These are phyloP conservation scores for Atherix ibis DNA, from an alignment of 2,888 invertebrate species.

Conservation along the genomic window DNA sequence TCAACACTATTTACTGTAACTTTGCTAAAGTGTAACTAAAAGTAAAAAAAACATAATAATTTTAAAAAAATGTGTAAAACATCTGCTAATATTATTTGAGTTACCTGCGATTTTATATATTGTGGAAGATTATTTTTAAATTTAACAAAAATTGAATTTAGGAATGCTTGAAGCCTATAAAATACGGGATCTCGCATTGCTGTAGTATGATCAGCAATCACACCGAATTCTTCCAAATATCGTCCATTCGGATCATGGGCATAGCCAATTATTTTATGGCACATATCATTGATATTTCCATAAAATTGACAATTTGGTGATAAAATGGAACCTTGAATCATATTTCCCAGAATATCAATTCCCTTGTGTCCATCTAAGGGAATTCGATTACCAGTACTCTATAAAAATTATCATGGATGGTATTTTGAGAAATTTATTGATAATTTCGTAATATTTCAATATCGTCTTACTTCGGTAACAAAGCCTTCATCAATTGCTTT, in stretches of 20 bases:
- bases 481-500: constrained; percentile 58
- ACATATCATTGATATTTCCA: constrained; percentile 70
- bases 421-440: too few relatives aligned
- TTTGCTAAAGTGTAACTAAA: constrained; percentile 9
- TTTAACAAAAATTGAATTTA: constrained; percentile 58
- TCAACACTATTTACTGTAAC: constrained; percentile 15
- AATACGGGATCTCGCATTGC: constrained; percentile 78
- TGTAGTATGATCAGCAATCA: constrained; percentile 68
- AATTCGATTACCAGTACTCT: constrained; percentile 9
- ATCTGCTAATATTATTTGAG: too few relatives aligned
- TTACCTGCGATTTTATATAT: constrained; percentile 37
- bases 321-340: constrained; percentile 54
- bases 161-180: constrained; percentile 69
- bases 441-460: too few relatives aligned
- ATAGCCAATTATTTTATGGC: constrained; percentile 59
- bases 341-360: constrained; percentile 63
- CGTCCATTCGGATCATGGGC: constrained; percentile 63
- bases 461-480: constrained; percentile 41
- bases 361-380: constrained; percentile 37
- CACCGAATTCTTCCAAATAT: constrained; percentile 53
- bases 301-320: constrained; percentile 52
- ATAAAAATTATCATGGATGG: background rate
- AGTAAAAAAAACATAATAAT: too few relatives aligned
- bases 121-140: constrained; percentile 45
- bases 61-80: too few relatives aligned